These are phyloP conservation scores for Halictus rubicundus DNA, from an alignment of 1,140 invertebrate species.

Conservation along the genomic window DNA sequence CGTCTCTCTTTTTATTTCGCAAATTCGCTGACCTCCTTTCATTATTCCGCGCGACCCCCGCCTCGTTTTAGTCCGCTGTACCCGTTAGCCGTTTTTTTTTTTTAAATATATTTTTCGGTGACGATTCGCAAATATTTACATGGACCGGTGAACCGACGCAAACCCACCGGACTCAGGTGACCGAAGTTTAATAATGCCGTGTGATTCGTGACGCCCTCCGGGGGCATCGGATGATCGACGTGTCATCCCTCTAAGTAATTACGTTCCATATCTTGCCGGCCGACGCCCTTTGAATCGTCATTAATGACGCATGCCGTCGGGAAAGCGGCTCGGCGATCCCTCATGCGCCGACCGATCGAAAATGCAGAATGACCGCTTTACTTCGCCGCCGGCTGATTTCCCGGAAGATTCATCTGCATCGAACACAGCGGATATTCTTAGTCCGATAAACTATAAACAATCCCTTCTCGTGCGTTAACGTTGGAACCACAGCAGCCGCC, in stretches of 20 bases:
- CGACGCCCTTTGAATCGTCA: too few species aligned
- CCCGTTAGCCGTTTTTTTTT: neutral
- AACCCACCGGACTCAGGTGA: slow-evolving; percentile 17
- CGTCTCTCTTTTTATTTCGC: neutral
- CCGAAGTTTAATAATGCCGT: slow-evolving; percentile 51
- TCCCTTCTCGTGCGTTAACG: too few species aligned
- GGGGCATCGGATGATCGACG: neutral
- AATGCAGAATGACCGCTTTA: too few species aligned
- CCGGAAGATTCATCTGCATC: too few species aligned
- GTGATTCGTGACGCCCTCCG: slow-evolving; percentile 34
- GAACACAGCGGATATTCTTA: too few species aligned
- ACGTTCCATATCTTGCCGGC: neutral
- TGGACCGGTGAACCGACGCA: slow-evolving; percentile 26
- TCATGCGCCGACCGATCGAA: too few species aligned
- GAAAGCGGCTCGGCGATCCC: too few species aligned
- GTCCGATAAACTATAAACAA: too few species aligned
- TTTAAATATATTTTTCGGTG: neutral
- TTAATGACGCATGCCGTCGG: too few species aligned
- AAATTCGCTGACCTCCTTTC: neutral
- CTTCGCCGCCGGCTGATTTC: too few species aligned
- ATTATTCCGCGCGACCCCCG: neutral
- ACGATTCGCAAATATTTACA: slow-evolving; percentile 49
- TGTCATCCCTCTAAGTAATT: neutral
- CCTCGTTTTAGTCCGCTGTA: too few species aligned
- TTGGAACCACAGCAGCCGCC: too few species aligned